Base-by-base conservation (phyloP, 2,888 invertebrate species). In the Beris chalybata region DNA sequence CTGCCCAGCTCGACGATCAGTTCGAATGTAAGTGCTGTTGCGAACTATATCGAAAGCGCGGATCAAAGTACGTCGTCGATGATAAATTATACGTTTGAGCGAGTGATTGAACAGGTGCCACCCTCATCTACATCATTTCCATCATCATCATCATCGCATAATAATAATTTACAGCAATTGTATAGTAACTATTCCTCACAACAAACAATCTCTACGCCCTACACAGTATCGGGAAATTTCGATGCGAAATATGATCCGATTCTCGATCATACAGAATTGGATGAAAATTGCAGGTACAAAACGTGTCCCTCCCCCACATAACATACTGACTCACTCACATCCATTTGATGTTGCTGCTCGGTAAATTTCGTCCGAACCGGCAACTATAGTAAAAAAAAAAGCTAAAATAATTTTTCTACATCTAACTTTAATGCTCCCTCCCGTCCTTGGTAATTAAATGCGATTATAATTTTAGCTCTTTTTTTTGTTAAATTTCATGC, bases 11-110 rank as follows among this genome's bases (percentile, higher is more conserved):
- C 45, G 12, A 38, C 61, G 61, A 32, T 22, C 52, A 29, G 15
- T 38, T 50, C 61, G 50, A 61, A 52, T 50, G 61, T 61, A 61
- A 61, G 61, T 61, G 61, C 61, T 22, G 50, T 50, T 61, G 38
- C 50, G 50, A 43, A 22, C 50, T 59, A 30, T 59, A 38, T 61
- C 38, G 61, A 52, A 9, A 38, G 61, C 50, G 61, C 61, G 22
- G 48, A 50, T 59, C 48, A 13, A 50, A 61, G 43, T 50, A 22
- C 38, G 47, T 48, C 48, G 58, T 32, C 59, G 32, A 50, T 43
- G 29, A 61, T 52, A 7, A 52, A 61, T 22, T 61, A 61, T 38
- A 61, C 61, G 31, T 61, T 61, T 52, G 52, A 15, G 61, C 32
- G 61, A 15, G 52, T 38, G 29, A 12, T 50, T 47, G 38, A 52